Conservation (phyloP, 2,888 invertebrate species). For the Cryptops parisi region DNA sequence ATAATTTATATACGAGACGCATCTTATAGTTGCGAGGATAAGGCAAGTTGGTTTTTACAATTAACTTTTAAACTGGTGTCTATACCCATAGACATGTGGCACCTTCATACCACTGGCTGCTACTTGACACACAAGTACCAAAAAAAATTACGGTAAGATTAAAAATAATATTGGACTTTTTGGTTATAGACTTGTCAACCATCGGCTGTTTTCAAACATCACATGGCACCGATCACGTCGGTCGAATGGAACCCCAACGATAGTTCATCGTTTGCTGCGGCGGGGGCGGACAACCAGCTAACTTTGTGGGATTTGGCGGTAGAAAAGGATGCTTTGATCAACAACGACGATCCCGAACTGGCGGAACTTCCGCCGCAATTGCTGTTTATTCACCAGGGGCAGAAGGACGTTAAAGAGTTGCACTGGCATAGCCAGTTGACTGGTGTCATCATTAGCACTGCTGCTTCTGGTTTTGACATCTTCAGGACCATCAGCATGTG, state of each 20-base stretch:
- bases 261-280: constrained; percentile 81
- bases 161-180: background rate
- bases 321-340: constrained; percentile 54
- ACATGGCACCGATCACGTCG: constrained; percentile 80
- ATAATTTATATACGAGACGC: no score
- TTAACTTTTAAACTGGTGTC: no score
- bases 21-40: no score
- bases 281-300: constrained; percentile 87
- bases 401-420: constrained; percentile 91
- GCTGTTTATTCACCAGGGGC: constrained; percentile 95
- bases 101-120: no score
- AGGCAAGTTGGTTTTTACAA: no score
- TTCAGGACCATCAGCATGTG: constrained; percentile 94
- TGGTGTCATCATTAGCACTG: constrained; percentile 84
- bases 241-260: constrained; percentile 96
- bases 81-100: no score
- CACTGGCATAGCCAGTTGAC: constrained; percentile 97
- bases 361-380: constrained; percentile 75
- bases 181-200: constrained; percentile 41
- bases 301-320: constrained; percentile 93
- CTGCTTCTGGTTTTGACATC: constrained; percentile 88
- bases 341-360: constrained; percentile 26
- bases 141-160: no score
- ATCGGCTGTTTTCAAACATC: constrained; percentile 90
- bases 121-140: no score